Evolutionary conservation across 2,888 invertebrate genomes (phyloP), one percentile per base, ranked within the genome.

Genomic region (Dicranocentrus wangi): DNA sequence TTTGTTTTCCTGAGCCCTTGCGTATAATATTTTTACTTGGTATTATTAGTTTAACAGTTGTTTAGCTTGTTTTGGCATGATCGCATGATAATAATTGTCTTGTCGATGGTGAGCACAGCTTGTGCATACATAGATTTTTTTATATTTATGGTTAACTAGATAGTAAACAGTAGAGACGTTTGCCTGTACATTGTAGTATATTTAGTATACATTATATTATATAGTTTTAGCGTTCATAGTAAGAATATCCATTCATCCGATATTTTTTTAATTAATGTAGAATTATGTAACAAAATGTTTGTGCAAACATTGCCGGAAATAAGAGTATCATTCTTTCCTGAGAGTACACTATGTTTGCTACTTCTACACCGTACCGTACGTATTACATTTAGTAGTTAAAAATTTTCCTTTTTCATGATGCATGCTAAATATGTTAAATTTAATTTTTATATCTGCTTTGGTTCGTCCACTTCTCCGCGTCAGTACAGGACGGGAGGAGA

Each of bases 1-100:
- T 63, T 69, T 68, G 21, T 39, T 68, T 83, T 72, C 83, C 84
- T 84, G 84, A 84, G 84, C 85, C 85, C 85, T 83, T 85, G 84
- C 84, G 80, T 65, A 63, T 70, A 69, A 63, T 47, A 47, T 70
- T 47, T 53, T 42, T 25, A 39, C 70, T 42, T 51, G 42, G 42
- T 77, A 69, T 76, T 42, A 39, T 53, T 23, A 63, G 19, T 75
- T 72, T 81, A 23, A 39, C 70, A 68, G 21, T 51, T 61, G 71
- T 53, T 32, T 7, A 47, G 2, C 42, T 82, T 80, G 85, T 83
- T 82, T 77, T 83, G 85, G 71, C 85, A 79, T 83, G 73, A 85
- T 78, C 66, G 76, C 80, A 69, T 47, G 10, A n/a, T 21, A 17
- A 28, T 2, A 55, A 2, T 66, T 47, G 47, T 25, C 47, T 23